Evolutionary conservation across 2,888 invertebrate species (phyloP), one percentile per base, ranked within the genome.

Genomic region (Pseudoips prasinana): DNA sequence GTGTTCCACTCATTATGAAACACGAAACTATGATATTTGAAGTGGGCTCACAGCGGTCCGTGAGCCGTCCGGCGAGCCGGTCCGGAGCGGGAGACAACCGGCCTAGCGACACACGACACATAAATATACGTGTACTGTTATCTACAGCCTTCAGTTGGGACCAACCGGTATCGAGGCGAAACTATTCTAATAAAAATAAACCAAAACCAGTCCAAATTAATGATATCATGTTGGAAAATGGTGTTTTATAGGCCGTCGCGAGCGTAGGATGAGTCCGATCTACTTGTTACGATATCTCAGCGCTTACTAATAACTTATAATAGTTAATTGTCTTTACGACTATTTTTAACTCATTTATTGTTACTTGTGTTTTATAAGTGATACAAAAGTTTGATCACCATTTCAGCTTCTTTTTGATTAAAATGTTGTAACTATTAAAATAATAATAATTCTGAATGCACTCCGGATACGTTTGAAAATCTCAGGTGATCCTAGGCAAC

Each of bases 1-100:
- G 68, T 72, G 85, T 86, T 83, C 67, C 58, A 74, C 78, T 83
- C 83, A 82, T 86, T 86, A 86, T 84, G 85, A 84, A 86, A 86
- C 75, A 77, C 79, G 82, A 81, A 83, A 73, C 81, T 81, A 81
- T 81, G 82, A 84, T 81, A 82, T 84, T 82, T 67, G 62, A 68
- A 79, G 72, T 76, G 67, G 76, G 30, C 39, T 42, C 22, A 25
- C 11, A 10, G 4, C 20, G 20, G 20, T 20, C 20, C 7, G 20
- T 20, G n/a, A 3, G 3, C 4, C 20, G 20, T 20, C 20, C 24
- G 31, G 8, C 28, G 7, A 2, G 6, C 9, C 23, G 22, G 10
- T 3, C 20, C 35, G 19, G 37, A 19, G 25, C 36, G 27, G 58
- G 48, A 64, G 56, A 57, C 58, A 60, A 55, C 64, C 57, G 47